These are phyloP conservation scores for Mungos mungo DNA, from an alignment of 2,113 vertebrate species.

Conservation along the genomic window DNA sequence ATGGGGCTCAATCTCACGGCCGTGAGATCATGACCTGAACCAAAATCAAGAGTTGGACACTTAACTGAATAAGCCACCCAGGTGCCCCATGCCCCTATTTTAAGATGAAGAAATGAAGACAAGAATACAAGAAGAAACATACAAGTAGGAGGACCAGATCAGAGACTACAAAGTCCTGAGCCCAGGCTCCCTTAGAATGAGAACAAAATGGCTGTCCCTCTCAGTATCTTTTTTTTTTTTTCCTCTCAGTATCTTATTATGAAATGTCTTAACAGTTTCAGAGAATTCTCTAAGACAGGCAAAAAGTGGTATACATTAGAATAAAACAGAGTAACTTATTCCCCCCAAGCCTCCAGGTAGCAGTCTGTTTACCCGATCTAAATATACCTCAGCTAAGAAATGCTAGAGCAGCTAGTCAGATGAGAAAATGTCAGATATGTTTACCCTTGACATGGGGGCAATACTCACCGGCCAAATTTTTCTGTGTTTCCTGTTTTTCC, in stretches of 20 bases:
- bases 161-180: background rate
- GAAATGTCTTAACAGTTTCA: background rate
- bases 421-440: background rate
- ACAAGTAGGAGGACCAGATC: background rate
- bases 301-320: background rate
- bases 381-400: background rate
- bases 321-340: background rate
- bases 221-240: background rate
- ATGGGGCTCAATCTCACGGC: background rate
- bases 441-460: background rate
- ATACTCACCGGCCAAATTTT: conserved; percentile 95
- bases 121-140: background rate
- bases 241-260: background rate
- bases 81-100: background rate
- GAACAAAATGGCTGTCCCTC: background rate
- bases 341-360: background rate
- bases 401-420: background rate
- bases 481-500: conserved; percentile 98
- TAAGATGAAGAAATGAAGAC: conserved; percentile 15
- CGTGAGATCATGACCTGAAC: background rate
- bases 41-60: background rate
- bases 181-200: background rate
- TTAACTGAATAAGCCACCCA: background rate
- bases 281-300: background rate
- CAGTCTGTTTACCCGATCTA: background rate